A percentile compares a stretch with the other conserved stretches of the same genome.
These are phyloP conservation scores for Hybos culiciformis DNA, from an alignment of 2,888 invertebrate species.

Conservation along the genomic window DNA sequence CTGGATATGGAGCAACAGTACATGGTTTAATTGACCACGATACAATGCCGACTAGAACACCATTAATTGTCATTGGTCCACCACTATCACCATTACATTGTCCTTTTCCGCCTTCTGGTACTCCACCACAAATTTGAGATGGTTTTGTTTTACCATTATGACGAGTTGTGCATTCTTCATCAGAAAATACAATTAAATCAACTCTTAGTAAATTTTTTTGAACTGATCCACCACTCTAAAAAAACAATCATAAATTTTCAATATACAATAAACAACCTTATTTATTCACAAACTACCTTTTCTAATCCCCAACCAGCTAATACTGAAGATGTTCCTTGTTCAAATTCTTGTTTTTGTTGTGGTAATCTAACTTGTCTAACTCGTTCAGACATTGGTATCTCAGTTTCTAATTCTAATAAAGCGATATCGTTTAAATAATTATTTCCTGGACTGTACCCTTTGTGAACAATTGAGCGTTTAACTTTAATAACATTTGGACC, in stretches of 20 bases:
- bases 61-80: constrained; percentile 32
- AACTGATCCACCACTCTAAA: constrained; percentile 28
- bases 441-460: constrained; percentile 19
- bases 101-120: constrained; percentile 35
- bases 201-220: constrained; percentile 32
- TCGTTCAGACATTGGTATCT: constrained; percentile 20
- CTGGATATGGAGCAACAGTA: constrained; percentile 32
- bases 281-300: constrained; percentile 16
- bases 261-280: not conserved
- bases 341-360: constrained; percentile 9
- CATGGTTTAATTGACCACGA: constrained; percentile 38
- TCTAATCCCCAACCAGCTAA: constrained; percentile 31
- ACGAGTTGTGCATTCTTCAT: constrained; percentile 28
- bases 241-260: constrained; percentile 4
- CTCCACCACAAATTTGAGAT: constrained; percentile 36
- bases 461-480: constrained; percentile 26
- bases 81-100: constrained; percentile 38
- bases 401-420: constrained; percentile 25
- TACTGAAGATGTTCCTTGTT: constrained; percentile 18
- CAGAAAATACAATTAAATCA: constrained; percentile 27
- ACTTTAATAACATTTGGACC: constrained; percentile 22
- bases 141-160: constrained; percentile 24
- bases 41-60: constrained; percentile 34
- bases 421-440: constrained; percentile 35
- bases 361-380: constrained; percentile 25